Evolutionary conservation across 2,888 invertebrate genomes (phyloP), one percentile per base, ranked within the genome.

Genomic region (Hirudinaria manillensis): DNA sequence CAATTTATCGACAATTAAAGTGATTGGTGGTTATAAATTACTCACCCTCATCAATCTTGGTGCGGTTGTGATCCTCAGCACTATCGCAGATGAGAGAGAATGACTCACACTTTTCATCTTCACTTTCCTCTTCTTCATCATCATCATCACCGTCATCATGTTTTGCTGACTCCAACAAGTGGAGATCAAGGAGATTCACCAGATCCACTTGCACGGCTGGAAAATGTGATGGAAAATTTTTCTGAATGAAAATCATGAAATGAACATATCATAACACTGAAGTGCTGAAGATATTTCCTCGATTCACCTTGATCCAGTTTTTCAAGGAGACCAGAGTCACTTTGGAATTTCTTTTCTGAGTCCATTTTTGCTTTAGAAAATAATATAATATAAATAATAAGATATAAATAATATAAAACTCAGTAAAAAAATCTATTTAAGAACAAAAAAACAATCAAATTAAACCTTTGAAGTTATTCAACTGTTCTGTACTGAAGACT

Each of bases 401-500:
- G 21, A 53, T 13, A 53, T 16, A 56, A 56, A 24, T 7, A 7
- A 56, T 27, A 24, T 1, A 24, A 61, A 61, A 29, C 21, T 61
- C n/a, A 10, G 10, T 27, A 61, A 61, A 16, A 29, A 61, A 61
- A 27, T 16, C 56, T 7, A 21, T 61, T 27, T 3, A n/a, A 65
- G 13, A 36, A 68, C n/a, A 68, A 68, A 36, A 36, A 3, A 68
- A 24, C 21, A 24, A 65, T 65, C 24, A 68, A 6, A 68, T 29
- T 6, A 29, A 68, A 84, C 84, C 83, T 83, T 84, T 85, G 81
- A 85, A 83, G 34, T 83, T 83, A 74, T 82, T 86, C 76, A 88
- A 83, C 80, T 88, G 87, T 79, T 88, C 87, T 76, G 86, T 84
- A 19, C 84, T 83, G 79, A 86, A 83, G 80, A 87, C 86, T 79